phyloP scores from a whole-genome alignment of 2,797 vertebrate genomes.

The Betta splendens region DNA sequence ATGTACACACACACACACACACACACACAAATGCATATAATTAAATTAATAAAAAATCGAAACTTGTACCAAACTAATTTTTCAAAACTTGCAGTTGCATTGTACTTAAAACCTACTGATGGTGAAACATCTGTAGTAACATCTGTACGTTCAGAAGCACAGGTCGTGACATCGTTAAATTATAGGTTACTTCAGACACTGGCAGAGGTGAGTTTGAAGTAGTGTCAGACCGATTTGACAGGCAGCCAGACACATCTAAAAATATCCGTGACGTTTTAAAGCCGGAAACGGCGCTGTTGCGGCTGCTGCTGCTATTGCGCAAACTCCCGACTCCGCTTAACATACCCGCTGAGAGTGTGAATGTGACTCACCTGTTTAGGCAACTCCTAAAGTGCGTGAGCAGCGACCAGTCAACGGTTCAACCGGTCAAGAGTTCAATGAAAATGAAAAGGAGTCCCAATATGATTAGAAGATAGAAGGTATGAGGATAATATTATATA shows the following conservation, averaged over 20 bases:
- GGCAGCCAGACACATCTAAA: slow-evolving; percentile 68
- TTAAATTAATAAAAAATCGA: too few species aligned
- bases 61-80: too few species aligned
- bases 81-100: too few species aligned
- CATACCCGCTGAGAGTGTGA: slow-evolving; percentile 28
- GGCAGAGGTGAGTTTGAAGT: slow-evolving; percentile 68
- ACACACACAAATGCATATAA: too few species aligned
- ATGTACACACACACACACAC: too few species aligned
- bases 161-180: slow-evolving; percentile 46
- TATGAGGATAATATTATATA: neutral
- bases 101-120: neutral
- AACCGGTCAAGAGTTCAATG: slow-evolving; percentile 4
- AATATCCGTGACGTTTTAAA: slow-evolving; percentile 72
- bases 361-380: slow-evolving; percentile 58
- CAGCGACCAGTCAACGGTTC: slow-evolving; percentile 17
- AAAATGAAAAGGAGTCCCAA: neutral
- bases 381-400: slow-evolving; percentile 35
- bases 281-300: slow-evolving; percentile 54
- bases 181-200: slow-evolving; percentile 62
- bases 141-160: neutral
- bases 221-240: slow-evolving; percentile 74
- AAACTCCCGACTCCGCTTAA: slow-evolving; percentile 10
- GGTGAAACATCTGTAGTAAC: slow-evolving; percentile 13
- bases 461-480: neutral
- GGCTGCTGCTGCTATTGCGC: slow-evolving; percentile 14